phyloP scores from a whole-genome alignment of 2,797 vertebrate species.

The Galaxias olidus region DNA sequence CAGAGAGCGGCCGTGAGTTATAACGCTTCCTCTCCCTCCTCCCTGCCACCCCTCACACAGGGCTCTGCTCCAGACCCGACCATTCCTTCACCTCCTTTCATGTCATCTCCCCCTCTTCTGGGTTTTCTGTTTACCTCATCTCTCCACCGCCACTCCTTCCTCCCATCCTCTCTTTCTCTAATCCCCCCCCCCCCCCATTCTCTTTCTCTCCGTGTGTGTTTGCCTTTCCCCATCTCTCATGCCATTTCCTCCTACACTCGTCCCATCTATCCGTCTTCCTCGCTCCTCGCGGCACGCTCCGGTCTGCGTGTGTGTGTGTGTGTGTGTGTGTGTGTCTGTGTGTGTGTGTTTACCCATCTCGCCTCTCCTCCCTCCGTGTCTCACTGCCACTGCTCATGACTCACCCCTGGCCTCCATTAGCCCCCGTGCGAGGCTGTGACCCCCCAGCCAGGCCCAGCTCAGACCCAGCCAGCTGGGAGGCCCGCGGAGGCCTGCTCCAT shows the following conservation, averaged over 20 bases:
- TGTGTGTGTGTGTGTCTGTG: slow-evolving; percentile 11
- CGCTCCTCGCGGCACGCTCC: slow-evolving; percentile 15
- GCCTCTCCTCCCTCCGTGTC: neutral
- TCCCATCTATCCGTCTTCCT: slow-evolving; percentile 1
- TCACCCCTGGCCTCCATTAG: slow-evolving; percentile 17
- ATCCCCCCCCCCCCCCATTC: neutral
- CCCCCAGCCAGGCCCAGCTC: neutral
- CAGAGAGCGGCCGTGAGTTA: slow-evolving; percentile 67
- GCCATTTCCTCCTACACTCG: neutral
- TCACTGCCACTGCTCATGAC: slow-evolving; percentile 11
- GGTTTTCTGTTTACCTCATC: neutral
- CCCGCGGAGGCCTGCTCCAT: neutral
- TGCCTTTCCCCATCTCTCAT: neutral
- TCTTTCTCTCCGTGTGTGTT: slow-evolving; percentile 2
- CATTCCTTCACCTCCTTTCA: neutral
- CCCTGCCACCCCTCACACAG: slow-evolving; percentile 8
- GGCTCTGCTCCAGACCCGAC: neutral
- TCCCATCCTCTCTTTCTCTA: neutral
- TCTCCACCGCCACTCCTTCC: neutral
- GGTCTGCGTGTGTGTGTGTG: slow-evolving; percentile 24
- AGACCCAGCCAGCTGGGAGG: neutral
- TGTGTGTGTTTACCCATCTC: slow-evolving; percentile 3
- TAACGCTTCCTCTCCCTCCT: slow-evolving; percentile 53
- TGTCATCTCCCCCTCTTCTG: neutral
- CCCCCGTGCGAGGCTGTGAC: neutral